Percentiles rank a stretch among this genome's conserved stretches.
Conservation (phyloP, 2,113 vertebrate genomes). For the Dromiciops gliroides region DNA sequence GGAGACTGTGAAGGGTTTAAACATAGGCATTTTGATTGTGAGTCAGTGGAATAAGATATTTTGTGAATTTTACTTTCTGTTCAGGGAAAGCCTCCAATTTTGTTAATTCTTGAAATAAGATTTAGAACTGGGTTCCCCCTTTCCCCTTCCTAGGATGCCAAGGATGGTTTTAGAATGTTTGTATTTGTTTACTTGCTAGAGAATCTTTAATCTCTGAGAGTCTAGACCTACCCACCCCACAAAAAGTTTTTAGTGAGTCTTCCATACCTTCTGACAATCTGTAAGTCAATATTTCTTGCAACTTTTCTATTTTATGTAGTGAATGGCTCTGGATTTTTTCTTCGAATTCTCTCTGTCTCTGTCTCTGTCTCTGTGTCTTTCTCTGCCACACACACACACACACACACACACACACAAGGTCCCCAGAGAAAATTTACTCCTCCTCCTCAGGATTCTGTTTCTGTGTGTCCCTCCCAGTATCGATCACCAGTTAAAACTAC, state of each 20-base stretch:
- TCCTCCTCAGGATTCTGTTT: neutral
- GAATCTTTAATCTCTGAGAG: slow-evolving; percentile 17
- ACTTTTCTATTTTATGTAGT: neutral
- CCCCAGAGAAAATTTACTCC: neutral
- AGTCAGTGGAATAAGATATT: neutral
- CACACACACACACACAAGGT: neutral
- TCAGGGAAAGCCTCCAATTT: slow-evolving; percentile 22
- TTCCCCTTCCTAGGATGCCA: neutral
- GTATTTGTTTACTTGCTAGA: slow-evolving; percentile 18
- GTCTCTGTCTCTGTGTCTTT: neutral
- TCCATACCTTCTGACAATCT: slow-evolving; percentile 19
- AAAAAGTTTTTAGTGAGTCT: slow-evolving; percentile 50
- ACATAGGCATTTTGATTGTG: neutral
- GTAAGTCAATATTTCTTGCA: neutral
- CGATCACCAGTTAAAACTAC: neutral
- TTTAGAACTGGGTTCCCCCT: slow-evolving; percentile 27
- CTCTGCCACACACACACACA: too few relatives aligned
- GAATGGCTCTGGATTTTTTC: neutral
- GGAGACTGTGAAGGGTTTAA: neutral
- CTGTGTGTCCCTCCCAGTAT: neutral
- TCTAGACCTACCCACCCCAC: neutral
- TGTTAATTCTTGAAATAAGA: slow-evolving; percentile 57
- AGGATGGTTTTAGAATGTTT: neutral
- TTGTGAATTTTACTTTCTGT: slow-evolving; percentile 33
- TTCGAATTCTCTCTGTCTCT: neutral